A percentile compares a stretch with the other conserved stretches of the same genome.
Conservation (phyloP, 2,888 invertebrate genomes). For the Antheraea yamamai region DNA sequence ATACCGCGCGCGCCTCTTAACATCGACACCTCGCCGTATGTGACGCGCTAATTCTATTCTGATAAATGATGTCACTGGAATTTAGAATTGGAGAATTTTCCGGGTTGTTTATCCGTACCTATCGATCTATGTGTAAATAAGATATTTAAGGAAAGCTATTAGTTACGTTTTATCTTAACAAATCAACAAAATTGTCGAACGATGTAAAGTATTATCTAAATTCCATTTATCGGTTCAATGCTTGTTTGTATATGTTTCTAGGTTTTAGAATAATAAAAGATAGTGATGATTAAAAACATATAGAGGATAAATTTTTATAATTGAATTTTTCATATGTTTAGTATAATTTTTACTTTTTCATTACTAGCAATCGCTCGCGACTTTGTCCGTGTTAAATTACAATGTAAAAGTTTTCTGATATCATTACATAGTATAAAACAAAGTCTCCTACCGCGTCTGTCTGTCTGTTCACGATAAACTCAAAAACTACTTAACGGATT, state of each 20-base stretch:
- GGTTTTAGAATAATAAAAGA: background rate
- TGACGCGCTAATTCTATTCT: slow-evolving; percentile 69
- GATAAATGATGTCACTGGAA: slow-evolving; percentile 71
- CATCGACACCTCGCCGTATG: slow-evolving; percentile 47
- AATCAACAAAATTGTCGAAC: background rate
- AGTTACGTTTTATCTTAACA: background rate
- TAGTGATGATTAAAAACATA: background rate
- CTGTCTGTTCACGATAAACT: no score
- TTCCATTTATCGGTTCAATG: background rate
- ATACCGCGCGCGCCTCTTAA: slow-evolving; percentile 67
- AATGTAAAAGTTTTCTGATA: no score
- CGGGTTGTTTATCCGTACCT: slow-evolving; percentile 44
- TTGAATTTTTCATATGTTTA: background rate
- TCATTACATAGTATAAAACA: no score
- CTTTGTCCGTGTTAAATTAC: no score
- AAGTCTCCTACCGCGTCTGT: no score
- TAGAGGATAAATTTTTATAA: background rate
- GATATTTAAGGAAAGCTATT: background rate
- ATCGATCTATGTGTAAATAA: slow-evolving; percentile 10
- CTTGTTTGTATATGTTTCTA: background rate
- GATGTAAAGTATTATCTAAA: background rate
- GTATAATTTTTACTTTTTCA: no score
- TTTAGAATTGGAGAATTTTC: slow-evolving; percentile 55
- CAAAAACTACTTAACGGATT: no score
- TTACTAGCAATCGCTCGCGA: no score